Evolutionary conservation across 64 coral and sea anemone species (phyloP), one percentile per base, ranked within the genome.

Genomic region (Porites australiensis): DNA sequence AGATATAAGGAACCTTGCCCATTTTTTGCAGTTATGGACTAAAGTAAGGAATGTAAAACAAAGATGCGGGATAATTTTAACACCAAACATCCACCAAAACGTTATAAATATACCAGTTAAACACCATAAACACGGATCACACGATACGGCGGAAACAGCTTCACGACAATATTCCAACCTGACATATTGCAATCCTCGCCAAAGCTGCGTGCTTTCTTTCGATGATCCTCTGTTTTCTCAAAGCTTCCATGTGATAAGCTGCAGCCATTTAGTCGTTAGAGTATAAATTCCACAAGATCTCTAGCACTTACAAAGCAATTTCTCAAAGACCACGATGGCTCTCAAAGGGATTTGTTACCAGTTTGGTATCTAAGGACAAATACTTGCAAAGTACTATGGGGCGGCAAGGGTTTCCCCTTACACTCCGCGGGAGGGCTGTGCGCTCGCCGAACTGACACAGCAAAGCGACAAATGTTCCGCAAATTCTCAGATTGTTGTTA

Each of bases 171-270:
- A 59, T 82, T 72, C 72, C 8, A 86, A 95, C 93, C 93, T 95
- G 88, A 15, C 57, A 12, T 51, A 95, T 62, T 16, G 89, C 72
- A 55, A 95, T 81, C 72, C 89, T 86, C 44, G 77, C 83, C n/a
- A 91, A 59, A 20, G 94, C 82, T 13, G 82, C 65, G 23, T 95
- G 82, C 86, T 91, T 95, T 71, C 83, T 77, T 6, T 95, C 94
- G 63, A 95, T 86, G 20, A 95, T 71, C 62, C 94, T 90, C 76
- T 95, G 94, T 72, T 91, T 91, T 60, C 94, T 87, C 48, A 95
- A 55, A 8, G 94, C 94, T 75, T 95, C 94, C 75, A 82, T 95
- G 75, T 95, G 94, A 73, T 91, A 95, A 49, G 94, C 94, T 66
- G 79, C 80, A 27, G 94, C 94, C 94, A 95, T 95, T 67, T 91